Conservation (phyloP, 1,140 invertebrate genomes). For the Venustaconcha ellipsiformis region DNA sequence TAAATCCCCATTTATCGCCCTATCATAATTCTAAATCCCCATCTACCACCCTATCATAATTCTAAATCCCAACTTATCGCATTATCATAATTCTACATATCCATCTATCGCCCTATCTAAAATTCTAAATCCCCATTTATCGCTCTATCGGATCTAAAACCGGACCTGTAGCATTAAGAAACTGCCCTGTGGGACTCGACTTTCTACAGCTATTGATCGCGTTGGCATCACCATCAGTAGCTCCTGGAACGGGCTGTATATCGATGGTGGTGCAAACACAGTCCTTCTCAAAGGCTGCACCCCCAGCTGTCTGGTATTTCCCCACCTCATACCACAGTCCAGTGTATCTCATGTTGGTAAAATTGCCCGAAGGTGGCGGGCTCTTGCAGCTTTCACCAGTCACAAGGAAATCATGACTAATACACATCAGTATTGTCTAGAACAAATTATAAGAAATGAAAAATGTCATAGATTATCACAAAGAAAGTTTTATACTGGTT, state of each 20-base stretch:
- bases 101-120: no score
- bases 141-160: background rate
- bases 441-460: no score
- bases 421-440: no score
- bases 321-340: constrained; percentile 55
- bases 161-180: constrained; percentile 56
- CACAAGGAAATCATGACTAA: background rate
- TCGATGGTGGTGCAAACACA: constrained; percentile 63
- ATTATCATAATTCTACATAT: no score
- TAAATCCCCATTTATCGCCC: no score
- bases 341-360: constrained; percentile 36
- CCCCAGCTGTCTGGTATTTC: constrained; percentile 64
- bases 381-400: constrained; percentile 19
- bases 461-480: no score
- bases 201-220: constrained; percentile 60
- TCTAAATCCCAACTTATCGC: no score
- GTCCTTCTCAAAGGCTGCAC: constrained; percentile 59
- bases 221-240: constrained; percentile 47
- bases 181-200: constrained; percentile 39
- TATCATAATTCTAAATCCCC: no score
- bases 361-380: constrained; percentile 35
- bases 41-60: no score
- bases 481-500: no score
- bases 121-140: background rate
- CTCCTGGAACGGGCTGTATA: constrained; percentile 39